Base-by-base conservation (phyloP, 2,113 vertebrate species). In the Salvelinus fontinalis region DNA sequence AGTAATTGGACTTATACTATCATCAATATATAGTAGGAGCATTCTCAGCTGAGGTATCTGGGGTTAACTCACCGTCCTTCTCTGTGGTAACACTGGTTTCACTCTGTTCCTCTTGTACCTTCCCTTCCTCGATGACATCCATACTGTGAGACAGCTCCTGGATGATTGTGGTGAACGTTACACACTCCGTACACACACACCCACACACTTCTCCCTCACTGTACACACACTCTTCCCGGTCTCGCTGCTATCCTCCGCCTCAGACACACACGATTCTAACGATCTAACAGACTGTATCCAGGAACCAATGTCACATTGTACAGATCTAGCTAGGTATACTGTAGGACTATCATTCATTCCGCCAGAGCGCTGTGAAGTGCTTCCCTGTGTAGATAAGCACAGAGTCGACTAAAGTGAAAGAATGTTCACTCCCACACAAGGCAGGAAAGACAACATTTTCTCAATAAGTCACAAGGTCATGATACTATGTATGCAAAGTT, bases 101-200 rank as follows among this genome's bases (percentile, higher is more conserved):
- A 31, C 71, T 83, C 1, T 75, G 79, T 48, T 90, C 85, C 67
- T 90, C 89, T 49, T 83, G 86, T 16, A 64, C 64, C 60, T 85
- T 86, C 24, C 75, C 85, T 51, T 90, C 83, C 60, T 88, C 80
- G 0, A 70, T 69, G 1, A 77, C 60, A 72, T 90, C 89, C 84
- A 88, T 86, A 66, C 70, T 86, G 67, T 34, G 75, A 0, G 86
- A 77, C 69, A 82, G 76, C 77, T 91, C 91, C 94, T 94, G 87
- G 34, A 83, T 70, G 51, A 67, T 51, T 14, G 11, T 6, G 16
- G 82, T 24, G 83, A 78, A 72, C 39, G 14, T 74, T 48, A 72
- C 5, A 4, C 14, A 8, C 11, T 1, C 65, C 13, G 44, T 5
- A 5, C 64, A n/a, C 20, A 9, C 20, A 12, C 26, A 16, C 62